Conservation (phyloP, 2,888 invertebrate genomes). For the Euproctis similis region DNA sequence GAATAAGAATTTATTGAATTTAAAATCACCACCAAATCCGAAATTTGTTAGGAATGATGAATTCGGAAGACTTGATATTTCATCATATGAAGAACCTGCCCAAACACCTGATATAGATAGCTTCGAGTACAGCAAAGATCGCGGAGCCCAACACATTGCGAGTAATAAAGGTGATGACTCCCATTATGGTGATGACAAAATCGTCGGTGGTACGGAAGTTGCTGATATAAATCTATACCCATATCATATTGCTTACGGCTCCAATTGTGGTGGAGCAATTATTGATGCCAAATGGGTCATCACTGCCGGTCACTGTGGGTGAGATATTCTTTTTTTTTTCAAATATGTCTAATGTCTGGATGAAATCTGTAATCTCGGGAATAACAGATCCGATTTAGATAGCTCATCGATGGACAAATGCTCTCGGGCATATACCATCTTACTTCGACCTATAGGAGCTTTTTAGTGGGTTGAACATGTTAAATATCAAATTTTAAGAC, state of each 20-base stretch:
- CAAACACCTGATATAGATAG: conserved; percentile 45
- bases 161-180: conserved; percentile 16
- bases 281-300: conserved; percentile 55
- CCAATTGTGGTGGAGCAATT: conserved; percentile 63
- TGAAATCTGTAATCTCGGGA: too few relatives aligned
- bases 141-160: conserved; percentile 11
- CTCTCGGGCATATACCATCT: too few relatives aligned
- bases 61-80: conserved; percentile 39
- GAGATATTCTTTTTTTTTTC: conserved; percentile 18
- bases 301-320: conserved; percentile 71
- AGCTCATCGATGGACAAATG: too few relatives aligned
- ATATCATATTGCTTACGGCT: conserved; percentile 60
- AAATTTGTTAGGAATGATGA: conserved; percentile 14
- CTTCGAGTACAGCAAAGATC: conserved; percentile 38
- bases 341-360: neutral
- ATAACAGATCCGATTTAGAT: too few relatives aligned
- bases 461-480: too few relatives aligned
- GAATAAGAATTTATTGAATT: conserved; percentile 11
- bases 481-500: too few relatives aligned
- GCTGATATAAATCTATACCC: conserved; percentile 63
- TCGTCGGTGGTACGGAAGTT: conserved; percentile 59
- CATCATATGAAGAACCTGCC: conserved; percentile 46
- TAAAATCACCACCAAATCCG: conserved; percentile 7
- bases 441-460: too few relatives aligned
- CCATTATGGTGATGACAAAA: conserved; percentile 46